Evolutionary conservation across 2,888 invertebrate genomes (phyloP).

Genomic region (Halictus ligatus): DNA sequence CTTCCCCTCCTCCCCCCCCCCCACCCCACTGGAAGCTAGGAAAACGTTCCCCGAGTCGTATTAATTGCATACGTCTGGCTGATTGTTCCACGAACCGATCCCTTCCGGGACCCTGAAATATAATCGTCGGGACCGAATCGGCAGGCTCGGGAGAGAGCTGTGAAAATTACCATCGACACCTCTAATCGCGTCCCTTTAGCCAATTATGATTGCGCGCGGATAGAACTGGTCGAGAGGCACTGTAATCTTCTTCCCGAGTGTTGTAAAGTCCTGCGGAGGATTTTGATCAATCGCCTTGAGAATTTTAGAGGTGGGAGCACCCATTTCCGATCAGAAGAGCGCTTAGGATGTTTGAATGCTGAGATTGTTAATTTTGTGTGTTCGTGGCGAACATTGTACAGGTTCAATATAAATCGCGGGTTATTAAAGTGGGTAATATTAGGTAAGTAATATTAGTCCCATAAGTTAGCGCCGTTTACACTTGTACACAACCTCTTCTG

Average conservation of each 20-base stretch:
- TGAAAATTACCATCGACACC: not conserved
- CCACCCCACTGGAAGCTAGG: not conserved
- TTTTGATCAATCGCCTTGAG: not conserved
- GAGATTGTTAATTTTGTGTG: not conserved
- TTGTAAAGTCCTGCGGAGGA: not conserved
- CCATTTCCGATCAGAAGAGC: not conserved
- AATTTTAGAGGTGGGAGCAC: too few relatives aligned
- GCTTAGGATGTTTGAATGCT: not conserved
- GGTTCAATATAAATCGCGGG: too few relatives aligned
- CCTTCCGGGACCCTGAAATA: not conserved
- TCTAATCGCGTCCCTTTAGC: not conserved
- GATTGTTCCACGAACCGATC: slow-evolving; percentile 11
- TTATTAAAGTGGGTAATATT: too few relatives aligned
- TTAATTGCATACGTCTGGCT: not conserved
- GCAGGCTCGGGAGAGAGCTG: not conserved
- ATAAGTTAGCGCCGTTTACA: too few relatives aligned
- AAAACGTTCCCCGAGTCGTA: not conserved
- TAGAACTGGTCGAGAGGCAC: not conserved
- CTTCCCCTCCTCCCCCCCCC: not conserved
- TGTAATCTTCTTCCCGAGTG: not conserved
- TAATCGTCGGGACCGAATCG: not conserved
- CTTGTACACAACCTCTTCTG: too few relatives aligned
- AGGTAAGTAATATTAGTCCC: too few relatives aligned
- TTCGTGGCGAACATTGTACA: too few relatives aligned
- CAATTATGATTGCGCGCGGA: not conserved